Percentiles rank a stretch among this genome's conserved stretches.
Conservation (phyloP, 1,140 invertebrate genomes). For the Varroa destructor region DNA sequence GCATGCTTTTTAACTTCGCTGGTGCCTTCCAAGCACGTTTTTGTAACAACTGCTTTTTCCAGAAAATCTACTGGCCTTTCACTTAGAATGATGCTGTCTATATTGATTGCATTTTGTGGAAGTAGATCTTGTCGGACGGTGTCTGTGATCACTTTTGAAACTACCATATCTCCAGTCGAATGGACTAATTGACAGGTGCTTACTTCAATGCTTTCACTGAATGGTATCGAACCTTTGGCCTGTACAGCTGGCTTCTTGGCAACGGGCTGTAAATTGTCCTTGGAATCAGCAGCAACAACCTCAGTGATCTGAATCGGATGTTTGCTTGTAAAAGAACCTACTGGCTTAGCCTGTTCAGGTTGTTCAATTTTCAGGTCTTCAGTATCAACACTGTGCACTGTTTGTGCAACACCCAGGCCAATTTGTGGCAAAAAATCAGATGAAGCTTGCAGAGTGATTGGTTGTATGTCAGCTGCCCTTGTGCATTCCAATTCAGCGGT, state of each 20-base stretch:
- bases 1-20: not conserved
- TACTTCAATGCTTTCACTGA: slow-evolving; percentile 1
- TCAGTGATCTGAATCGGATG: slow-evolving; percentile 12
- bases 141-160: not conserved
- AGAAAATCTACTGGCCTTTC: slow-evolving; percentile 1
- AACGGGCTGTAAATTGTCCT: not conserved
- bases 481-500: slow-evolving; percentile 7
- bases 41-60: not conserved
- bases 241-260: not conserved
- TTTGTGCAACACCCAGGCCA: not conserved
- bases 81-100: not conserved
- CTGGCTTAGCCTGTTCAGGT: not conserved
- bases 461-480: not conserved
- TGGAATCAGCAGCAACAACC: not conserved
- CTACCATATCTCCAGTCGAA: not conserved
- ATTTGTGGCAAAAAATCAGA: not conserved
- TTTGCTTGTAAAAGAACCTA: not conserved
- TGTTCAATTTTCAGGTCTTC: not conserved
- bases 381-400: not conserved
- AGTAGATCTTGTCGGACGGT: not conserved
- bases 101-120: not conserved
- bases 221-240: not conserved
- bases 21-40: not conserved
- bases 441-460: not conserved
- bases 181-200: not conserved